Percentiles rank a stretch among this genome's conserved stretches.
phyloP scores from a whole-genome alignment of 2,888 invertebrate species.

The Eilema sororculum region DNA sequence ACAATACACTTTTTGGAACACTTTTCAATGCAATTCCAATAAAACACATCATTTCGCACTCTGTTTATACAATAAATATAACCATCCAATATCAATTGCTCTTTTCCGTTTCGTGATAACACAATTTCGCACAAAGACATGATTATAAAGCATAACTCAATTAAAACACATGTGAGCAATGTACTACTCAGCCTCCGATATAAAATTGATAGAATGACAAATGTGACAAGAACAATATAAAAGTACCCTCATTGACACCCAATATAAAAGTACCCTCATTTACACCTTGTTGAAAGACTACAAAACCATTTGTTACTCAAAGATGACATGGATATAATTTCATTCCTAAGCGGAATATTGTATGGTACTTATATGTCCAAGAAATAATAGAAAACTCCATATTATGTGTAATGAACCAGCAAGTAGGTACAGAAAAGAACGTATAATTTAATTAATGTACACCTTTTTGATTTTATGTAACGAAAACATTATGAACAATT shows the following conservation, averaged over 20 bases:
- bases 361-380: too few species aligned
- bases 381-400: too few species aligned
- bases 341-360: too few species aligned
- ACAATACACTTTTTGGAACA: not conserved
- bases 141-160: conserved; percentile 1
- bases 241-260: not conserved
- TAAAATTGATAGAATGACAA: not conserved
- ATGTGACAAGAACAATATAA: not conserved
- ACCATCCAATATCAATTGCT: conserved; percentile 14
- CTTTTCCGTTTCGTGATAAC: conserved; percentile 10
- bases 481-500: too few species aligned
- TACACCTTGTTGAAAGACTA: too few species aligned
- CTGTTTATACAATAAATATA: conserved; percentile 15
- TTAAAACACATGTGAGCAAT: not conserved
- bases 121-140: conserved; percentile 11
- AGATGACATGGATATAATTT: too few species aligned
- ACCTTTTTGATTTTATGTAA: too few species aligned
- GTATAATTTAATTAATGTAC: too few species aligned
- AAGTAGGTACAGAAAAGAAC: too few species aligned
- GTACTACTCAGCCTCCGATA: not conserved
- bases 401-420: too few species aligned
- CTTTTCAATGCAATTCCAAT: conserved; percentile 19
- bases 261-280: too few species aligned
- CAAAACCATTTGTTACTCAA: too few species aligned
- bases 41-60: conserved; percentile 19